These are phyloP conservation scores for Gymnoscopelus microlampas DNA, from an alignment of 2,797 vertebrate species.

Conservation along the genomic window DNA sequence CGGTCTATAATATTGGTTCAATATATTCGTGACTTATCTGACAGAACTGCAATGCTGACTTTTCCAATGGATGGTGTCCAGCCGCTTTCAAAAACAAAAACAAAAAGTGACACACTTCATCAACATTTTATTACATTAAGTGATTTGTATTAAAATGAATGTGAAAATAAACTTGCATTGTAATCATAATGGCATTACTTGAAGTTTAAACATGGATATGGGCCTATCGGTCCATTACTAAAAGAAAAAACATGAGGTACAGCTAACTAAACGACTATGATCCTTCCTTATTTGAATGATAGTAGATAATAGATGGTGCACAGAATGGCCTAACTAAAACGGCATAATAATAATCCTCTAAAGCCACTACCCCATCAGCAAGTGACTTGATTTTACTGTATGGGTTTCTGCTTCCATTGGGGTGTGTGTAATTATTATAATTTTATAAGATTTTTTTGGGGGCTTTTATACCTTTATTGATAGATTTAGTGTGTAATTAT, in stretches of 20 bases:
- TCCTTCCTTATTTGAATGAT: slow-evolving; percentile 31
- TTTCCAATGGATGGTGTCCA: too few relatives aligned
- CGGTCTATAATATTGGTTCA: too few relatives aligned
- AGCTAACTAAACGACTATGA: neutral
- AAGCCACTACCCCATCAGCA: slow-evolving; percentile 45
- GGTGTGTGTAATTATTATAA: slow-evolving; percentile 47
- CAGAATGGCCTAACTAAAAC: too few relatives aligned
- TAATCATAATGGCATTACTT: slow-evolving; percentile 50
- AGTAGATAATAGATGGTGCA: slow-evolving; percentile 36
- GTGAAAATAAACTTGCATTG: slow-evolving; percentile 25
- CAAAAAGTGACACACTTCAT: too few relatives aligned
- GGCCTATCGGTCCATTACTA: slow-evolving; percentile 18
- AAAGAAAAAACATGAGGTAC: slow-evolving; percentile 27
- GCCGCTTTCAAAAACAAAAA: too few relatives aligned
- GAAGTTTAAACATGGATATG: slow-evolving; percentile 31
- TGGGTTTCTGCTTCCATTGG: slow-evolving; percentile 60
- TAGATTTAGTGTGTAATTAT: too few relatives aligned
- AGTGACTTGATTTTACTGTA: slow-evolving; percentile 50
- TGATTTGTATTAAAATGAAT: slow-evolving; percentile 16
- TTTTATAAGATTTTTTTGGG: too few relatives aligned
- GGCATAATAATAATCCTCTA: slow-evolving; percentile 16
- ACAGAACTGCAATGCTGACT: too few relatives aligned
- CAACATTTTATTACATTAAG: too few relatives aligned
- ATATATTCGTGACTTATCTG: too few relatives aligned
- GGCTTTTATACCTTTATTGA: too few relatives aligned